Percentiles rank a stretch among this genome's conserved stretches.
These are phyloP conservation scores for Gadopsis marmoratus DNA, from an alignment of 2,797 vertebrate genomes.

Conservation along the genomic window DNA sequence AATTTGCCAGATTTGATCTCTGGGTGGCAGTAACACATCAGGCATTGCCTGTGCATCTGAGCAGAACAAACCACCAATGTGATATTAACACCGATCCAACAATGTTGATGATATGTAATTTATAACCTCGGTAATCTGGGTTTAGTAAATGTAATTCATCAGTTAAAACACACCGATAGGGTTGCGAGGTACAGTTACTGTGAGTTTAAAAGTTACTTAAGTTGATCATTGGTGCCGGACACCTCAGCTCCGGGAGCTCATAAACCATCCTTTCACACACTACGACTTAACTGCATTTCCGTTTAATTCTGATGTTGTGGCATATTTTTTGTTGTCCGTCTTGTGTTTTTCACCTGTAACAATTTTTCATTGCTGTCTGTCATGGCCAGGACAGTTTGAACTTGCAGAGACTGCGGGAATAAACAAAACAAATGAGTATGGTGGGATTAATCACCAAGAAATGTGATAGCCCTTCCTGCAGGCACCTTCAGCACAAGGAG, in stretches of 20 bases:
- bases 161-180: neutral
- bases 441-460: neutral
- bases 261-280: neutral
- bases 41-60: neutral
- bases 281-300: neutral
- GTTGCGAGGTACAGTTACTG: neutral
- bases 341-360: neutral
- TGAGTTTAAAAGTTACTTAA: neutral
- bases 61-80: neutral
- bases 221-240: neutral
- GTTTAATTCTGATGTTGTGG: neutral
- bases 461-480: neutral
- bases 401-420: neutral
- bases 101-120: neutral
- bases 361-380: neutral
- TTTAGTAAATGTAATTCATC: neutral
- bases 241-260: neutral
- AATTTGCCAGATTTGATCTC: conserved; percentile 33
- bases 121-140: neutral
- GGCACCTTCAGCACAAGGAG: neutral
- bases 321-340: neutral
- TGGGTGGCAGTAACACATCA: conserved; percentile 62
- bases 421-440: neutral
- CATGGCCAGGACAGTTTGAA: neutral
- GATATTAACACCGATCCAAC: neutral